A percentile compares a stretch with the other conserved stretches of the same genome.
Evolutionary conservation across 2,113 vertebrate genomes (phyloP).

Genomic region (Brienomyrus longianalis): DNA sequence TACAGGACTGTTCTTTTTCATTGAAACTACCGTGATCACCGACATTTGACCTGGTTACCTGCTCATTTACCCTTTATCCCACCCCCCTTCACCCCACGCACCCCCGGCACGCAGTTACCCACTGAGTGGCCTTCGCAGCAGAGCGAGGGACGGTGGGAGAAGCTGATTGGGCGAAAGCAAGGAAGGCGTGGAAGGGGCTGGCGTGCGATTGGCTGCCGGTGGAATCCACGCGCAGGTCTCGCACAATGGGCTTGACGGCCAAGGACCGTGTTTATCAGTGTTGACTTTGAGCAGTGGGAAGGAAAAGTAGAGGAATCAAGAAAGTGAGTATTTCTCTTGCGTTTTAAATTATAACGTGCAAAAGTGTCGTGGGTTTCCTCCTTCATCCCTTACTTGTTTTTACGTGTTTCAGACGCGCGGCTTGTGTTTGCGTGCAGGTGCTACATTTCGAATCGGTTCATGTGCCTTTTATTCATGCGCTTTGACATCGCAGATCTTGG

Average conservation of each 20-base stretch:
- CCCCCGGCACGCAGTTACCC: slow-evolving; percentile 57
- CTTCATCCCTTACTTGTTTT: not conserved
- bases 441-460: not conserved
- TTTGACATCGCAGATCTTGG: not conserved
- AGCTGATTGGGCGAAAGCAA: slow-evolving; percentile 42
- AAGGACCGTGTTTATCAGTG: slow-evolving; percentile 51
- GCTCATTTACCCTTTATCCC: not conserved
- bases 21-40: not conserved
- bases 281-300: slow-evolving; percentile 18
- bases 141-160: slow-evolving; percentile 26
- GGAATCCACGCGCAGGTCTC: slow-evolving; percentile 39
- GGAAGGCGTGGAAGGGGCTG: slow-evolving; percentile 6
- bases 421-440: not conserved
- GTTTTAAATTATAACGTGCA: slow-evolving; percentile 10
- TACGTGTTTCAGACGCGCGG: not conserved
- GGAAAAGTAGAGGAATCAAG: slow-evolving; percentile 34
- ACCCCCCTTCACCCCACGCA: not conserved
- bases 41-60: not conserved
- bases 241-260: slow-evolving; percentile 39
- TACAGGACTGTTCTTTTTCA: no score
- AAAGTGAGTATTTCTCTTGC: slow-evolving; percentile 27
- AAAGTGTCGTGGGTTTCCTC: not conserved
- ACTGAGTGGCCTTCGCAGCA: slow-evolving; percentile 35
- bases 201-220: slow-evolving; percentile 45
- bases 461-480: not conserved